These are phyloP conservation scores for Danionella dracula DNA, from an alignment of 2,797 vertebrate genomes.

Conservation along the genomic window DNA sequence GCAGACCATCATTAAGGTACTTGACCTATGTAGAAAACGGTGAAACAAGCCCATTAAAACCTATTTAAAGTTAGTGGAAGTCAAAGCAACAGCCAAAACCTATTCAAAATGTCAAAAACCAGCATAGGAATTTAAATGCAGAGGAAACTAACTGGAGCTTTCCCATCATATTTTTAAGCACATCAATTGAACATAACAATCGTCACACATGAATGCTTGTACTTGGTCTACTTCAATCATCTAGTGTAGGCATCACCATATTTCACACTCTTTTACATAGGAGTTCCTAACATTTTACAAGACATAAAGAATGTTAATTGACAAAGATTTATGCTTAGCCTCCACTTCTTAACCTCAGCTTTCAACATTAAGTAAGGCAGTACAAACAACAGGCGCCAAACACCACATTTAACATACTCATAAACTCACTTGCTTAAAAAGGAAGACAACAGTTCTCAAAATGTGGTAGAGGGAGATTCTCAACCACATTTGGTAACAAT, in stretches of 20 bases:
- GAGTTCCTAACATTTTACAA: slow-evolving; percentile 8
- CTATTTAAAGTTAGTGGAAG: too few relatives aligned
- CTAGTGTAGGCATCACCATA: not conserved
- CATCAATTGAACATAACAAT: too few relatives aligned
- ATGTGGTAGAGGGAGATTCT: slow-evolving; percentile 9
- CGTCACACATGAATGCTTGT: too few relatives aligned
- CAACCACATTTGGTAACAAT: slow-evolving; percentile 66
- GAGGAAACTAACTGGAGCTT: too few relatives aligned
- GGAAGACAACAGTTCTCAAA: slow-evolving; percentile 4
- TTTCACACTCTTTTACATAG: not conserved
- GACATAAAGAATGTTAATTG: slow-evolving; percentile 20
- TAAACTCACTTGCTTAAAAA: not conserved
- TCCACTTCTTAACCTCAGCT: not conserved
- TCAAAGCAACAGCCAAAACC: too few relatives aligned
- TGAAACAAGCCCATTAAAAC: too few relatives aligned
- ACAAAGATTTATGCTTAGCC: not conserved
- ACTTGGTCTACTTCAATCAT: not conserved
- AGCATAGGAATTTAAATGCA: too few relatives aligned
- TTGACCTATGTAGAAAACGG: too few relatives aligned
- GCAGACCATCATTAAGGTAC: too few relatives aligned
- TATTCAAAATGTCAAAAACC: too few relatives aligned
- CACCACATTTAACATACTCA: not conserved
- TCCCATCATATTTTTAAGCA: too few relatives aligned
- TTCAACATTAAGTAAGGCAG: not conserved
- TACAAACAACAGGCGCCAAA: not conserved